Evolutionary conservation across 2,113 vertebrate genomes (phyloP).

Genomic region (Sorex fumeus): DNA sequence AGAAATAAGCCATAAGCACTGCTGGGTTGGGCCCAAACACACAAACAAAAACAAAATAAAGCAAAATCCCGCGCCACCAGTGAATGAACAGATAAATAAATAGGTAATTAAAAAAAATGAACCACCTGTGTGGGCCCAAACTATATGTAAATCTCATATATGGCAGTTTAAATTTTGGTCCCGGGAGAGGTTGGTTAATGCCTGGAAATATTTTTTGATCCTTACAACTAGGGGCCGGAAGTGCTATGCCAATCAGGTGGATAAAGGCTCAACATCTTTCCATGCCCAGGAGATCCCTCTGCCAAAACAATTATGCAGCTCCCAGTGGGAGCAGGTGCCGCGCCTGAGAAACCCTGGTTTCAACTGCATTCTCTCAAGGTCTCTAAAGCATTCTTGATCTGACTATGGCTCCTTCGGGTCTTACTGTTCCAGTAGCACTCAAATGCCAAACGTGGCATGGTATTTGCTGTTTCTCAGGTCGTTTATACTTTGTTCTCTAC

Average conservation of each 20-base stretch:
- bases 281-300: rapidly evolving
- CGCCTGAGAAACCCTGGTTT: neutral
- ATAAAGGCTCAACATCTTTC: neutral
- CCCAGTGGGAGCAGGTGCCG: neutral
- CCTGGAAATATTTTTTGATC: neutral
- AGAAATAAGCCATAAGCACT: too few species aligned
- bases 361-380: neutral
- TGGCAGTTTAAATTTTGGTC: neutral
- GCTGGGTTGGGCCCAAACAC: too few species aligned
- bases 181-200: neutral
- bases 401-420: neutral
- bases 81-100: neutral
- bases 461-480: neutral
- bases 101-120: neutral
- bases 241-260: neutral
- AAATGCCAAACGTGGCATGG: neutral
- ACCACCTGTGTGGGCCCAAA: neutral
- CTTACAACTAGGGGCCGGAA: neutral
- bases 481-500: neutral
- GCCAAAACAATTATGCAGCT: neutral
- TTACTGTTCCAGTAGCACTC: neutral
- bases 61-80: too few species aligned
- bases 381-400: neutral
- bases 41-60: too few species aligned
- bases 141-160: neutral